These are phyloP conservation scores for Diorhabda sublineata DNA, from an alignment of 1,140 invertebrate species.

Conservation along the genomic window DNA sequence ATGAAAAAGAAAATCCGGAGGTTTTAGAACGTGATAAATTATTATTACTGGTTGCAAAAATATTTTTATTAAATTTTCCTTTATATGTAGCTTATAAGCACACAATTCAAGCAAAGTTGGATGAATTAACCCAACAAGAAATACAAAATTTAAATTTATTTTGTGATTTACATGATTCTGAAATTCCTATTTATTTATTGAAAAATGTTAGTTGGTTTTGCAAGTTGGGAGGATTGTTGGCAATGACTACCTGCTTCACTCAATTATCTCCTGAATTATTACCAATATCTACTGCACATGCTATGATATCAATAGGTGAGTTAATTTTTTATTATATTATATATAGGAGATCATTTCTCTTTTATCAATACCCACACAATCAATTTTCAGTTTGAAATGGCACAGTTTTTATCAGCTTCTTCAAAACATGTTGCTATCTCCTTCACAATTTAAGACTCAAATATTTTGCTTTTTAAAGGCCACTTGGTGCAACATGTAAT, in stretches of 20 bases:
- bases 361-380: no score
- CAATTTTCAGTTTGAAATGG: no score
- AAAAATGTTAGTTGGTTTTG: constrained; percentile 89
- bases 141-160: constrained; percentile 73
- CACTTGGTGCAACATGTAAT: no score
- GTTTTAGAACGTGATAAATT: constrained; percentile 70
- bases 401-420: no score
- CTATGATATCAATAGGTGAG: constrained; percentile 72
- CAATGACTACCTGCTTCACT: constrained; percentile 81
- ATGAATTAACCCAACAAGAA: constrained; percentile 74
- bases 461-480: no score
- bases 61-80: constrained; percentile 85
- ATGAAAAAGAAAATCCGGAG: constrained; percentile 36
- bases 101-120: constrained; percentile 65
- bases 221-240: constrained; percentile 80
- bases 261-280: constrained; percentile 66
- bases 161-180: constrained; percentile 88
- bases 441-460: no score
- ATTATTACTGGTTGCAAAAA: constrained; percentile 73
- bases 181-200: constrained; percentile 83
- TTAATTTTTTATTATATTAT: background rate
- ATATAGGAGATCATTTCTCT: background rate
- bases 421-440: no score
- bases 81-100: constrained; percentile 91
- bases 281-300: constrained; percentile 82